phyloP scores from a whole-genome alignment of 1,140 invertebrate species.

The Brachionus paranguensis region DNA sequence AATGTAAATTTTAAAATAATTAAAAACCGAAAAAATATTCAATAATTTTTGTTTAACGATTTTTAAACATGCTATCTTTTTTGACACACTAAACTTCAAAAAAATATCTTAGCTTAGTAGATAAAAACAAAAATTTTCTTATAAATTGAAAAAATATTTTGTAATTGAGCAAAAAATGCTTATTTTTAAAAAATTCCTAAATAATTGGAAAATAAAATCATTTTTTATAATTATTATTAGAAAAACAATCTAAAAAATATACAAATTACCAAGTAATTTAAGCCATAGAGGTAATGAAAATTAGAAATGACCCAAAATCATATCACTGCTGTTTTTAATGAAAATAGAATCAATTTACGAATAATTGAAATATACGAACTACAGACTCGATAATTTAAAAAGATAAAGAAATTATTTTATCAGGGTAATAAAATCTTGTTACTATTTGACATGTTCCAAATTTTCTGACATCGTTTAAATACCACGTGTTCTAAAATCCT shows the following conservation, averaged over 20 bases:
- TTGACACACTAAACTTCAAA: too few relatives aligned
- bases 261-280: not conserved
- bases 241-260: not conserved
- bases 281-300: not conserved
- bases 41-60: too few relatives aligned
- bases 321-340: not conserved
- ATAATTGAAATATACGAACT: not conserved
- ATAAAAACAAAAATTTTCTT: not conserved
- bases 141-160: not conserved
- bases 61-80: too few relatives aligned
- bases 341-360: not conserved
- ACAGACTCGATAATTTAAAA: not conserved
- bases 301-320: not conserved
- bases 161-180: not conserved
- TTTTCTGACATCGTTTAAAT: not conserved
- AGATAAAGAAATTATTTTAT: not conserved
- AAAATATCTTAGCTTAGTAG: not conserved
- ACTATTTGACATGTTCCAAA: not conserved
- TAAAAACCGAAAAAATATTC: not conserved
- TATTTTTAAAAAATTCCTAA: not conserved
- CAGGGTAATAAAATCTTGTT: not conserved
- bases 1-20: too few relatives aligned
- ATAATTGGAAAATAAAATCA: not conserved
- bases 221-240: not conserved
- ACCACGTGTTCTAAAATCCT: not conserved